Evolutionary conservation across 2,888 invertebrate genomes (phyloP), one percentile per base, ranked within the genome.

Genomic region (Hyalella azteca): DNA sequence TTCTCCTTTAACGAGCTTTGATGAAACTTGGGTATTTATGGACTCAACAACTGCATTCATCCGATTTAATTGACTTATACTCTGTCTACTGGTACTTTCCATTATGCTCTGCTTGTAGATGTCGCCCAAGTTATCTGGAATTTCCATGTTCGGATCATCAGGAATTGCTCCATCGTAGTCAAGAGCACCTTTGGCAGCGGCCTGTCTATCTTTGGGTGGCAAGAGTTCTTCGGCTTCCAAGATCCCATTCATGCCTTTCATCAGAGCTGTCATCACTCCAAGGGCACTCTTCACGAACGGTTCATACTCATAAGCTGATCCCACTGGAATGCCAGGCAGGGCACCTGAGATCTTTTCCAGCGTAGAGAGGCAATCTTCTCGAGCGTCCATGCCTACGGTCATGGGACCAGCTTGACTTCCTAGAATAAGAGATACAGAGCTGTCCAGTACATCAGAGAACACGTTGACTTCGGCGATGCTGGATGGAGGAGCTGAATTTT

Each of bases 91-190:
- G 19, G 79, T 82, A 3, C 54, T 79, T 32, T 77, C 79, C 0
- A 59, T 26, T 2, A 82, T 59, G 48, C 77, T 81, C n/a, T 73
- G 39, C 60, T 40, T 73, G 41, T 59, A 15, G 40, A 77, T 78
- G 13, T 22, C 73, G 40, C 41, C 75, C n/a, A 39, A 40, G 29
- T 60, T 45, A 9, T 45, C 13, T 7, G 81, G 79, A 1, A 81
- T 36, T 3, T 3, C 73, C 22, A 73, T 9, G 15, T 50, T 36
- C 9, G 41, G 32, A 39, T 79, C 60, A 40, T 77, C 60, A 36
- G 22, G 40, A 29, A 82, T n/a, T 26, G 32, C 79, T 7, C 59
- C 76, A 9, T 82, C 81, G 32, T 81, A 81, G 49, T 82, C 81
- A 66, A 50, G 36, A 5, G 15, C 4, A 2, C 26, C 29, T 29